Conservation (phyloP, 2,888 invertebrate genomes). For the Sericinus montela region DNA sequence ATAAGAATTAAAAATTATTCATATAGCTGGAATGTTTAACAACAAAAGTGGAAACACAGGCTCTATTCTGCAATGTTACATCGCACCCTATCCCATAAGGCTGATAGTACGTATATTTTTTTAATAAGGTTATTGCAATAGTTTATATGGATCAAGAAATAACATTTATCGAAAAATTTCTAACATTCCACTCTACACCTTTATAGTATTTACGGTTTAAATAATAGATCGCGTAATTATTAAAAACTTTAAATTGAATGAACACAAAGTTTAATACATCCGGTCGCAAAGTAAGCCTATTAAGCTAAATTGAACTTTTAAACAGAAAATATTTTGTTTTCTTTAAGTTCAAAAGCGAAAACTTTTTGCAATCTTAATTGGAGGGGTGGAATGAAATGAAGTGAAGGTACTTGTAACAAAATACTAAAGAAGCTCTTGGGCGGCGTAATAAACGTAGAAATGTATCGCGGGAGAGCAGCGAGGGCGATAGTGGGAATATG, state of each 20-base stretch:
- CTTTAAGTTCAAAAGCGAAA: conserved; percentile 23
- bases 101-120: too few relatives aligned
- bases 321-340: conserved; percentile 25
- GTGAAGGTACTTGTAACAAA: conserved; percentile 22
- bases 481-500: conserved; percentile 31
- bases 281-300: conserved; percentile 26
- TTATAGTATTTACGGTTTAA: conserved; percentile 18
- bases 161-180: too few relatives aligned
- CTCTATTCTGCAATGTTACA: too few relatives aligned
- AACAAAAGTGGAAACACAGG: too few relatives aligned
- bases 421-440: conserved; percentile 24
- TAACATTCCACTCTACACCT: too few relatives aligned
- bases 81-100: too few relatives aligned
- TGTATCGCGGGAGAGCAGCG: conserved; percentile 22
- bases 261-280: conserved; percentile 23
- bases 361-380: conserved; percentile 24
- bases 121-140: too few relatives aligned
- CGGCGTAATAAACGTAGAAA: conserved; percentile 29
- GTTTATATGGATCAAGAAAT: too few relatives aligned
- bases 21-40: too few relatives aligned
- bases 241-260: conserved; percentile 28
- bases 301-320: conserved; percentile 21
- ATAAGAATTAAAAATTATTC: too few relatives aligned
- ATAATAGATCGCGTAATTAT: conserved; percentile 24
- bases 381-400: conserved; percentile 22